These are phyloP conservation scores for Tachystola acroxantha DNA, from an alignment of 2,888 invertebrate genomes.

Conservation along the genomic window DNA sequence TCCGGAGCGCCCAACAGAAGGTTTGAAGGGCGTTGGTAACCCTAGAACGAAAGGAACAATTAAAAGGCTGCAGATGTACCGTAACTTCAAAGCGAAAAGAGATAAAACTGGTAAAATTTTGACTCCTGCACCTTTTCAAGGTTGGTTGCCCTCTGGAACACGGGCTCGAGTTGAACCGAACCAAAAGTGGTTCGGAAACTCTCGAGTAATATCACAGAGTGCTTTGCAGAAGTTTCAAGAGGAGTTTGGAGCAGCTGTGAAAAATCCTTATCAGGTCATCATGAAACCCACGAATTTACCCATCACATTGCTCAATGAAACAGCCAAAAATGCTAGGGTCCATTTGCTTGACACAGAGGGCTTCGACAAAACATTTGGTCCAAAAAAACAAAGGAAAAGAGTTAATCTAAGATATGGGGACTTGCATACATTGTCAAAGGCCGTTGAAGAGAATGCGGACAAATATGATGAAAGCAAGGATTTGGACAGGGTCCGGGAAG, in stretches of 20 bases:
- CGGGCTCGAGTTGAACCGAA: conserved; percentile 97
- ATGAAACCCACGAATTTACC: conserved; percentile 98
- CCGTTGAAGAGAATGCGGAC: conserved; percentile 83
- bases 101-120: conserved; percentile 94
- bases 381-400: conserved; percentile 93
- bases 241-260: conserved; percentile 95
- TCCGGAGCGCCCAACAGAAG: conserved; percentile 89
- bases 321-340: conserved; percentile 91
- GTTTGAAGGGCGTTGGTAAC: conserved; percentile 90
- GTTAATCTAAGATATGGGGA: conserved; percentile 88
- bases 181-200: conserved; percentile 99
- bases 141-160: conserved; percentile 91
- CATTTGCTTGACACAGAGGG: conserved; percentile 97
- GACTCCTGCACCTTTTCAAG: conserved; percentile 97
- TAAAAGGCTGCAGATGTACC: conserved; percentile 98
- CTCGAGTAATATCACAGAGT: conserved; percentile 95
- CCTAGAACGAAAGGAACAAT: conserved; percentile 95
- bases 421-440: conserved; percentile 86
- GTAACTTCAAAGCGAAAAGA: conserved; percentile 96
- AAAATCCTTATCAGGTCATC: conserved; percentile 98
- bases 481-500: conserved; percentile 88
- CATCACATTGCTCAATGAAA: conserved; percentile 95
- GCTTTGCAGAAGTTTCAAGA: conserved; percentile 94
- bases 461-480: conserved; percentile 91
- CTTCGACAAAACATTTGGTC: conserved; percentile 96